Evolutionary conservation across 2,113 vertebrate species (phyloP), one percentile per base, ranked within the genome.

Genomic region (Kryptolebias marmoratus): DNA sequence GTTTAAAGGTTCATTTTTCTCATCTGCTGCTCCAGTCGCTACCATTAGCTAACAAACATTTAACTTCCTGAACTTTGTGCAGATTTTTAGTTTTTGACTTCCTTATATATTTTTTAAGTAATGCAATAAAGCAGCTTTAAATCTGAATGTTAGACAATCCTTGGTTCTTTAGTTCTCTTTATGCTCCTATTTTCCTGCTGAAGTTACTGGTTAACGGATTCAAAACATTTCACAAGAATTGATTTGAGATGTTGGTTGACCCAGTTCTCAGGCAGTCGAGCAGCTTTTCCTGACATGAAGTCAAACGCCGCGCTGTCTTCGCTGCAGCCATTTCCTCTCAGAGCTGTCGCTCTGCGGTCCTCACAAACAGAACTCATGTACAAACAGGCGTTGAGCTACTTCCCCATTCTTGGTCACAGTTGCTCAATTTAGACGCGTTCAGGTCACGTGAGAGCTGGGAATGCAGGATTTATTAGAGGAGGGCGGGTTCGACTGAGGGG

Each of bases 401-500:
- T 92, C 91, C 90, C 79, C 89, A 90, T 92, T 92, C 87, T 88
- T 89, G 74, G 48, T 74, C 83, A 84, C 87, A 87, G 88, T 92
- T 91, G 88, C 90, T 89, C 91, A 88, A 90, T 88, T 85, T 69
- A 85, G 86, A 64, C 7, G 53, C 44, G 69, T 57, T 85, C 83
- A 84, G 71, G 80, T 81, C 89, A 91, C 84, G 84, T 91, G 90
- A 92, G 89, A 80, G 74, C 82, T 80, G 84, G 89, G 88, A 89
- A 89, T 84, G 87, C 71, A 83, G 88, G 79, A 86, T 87, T 88
- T 69, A 83, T 87, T 87, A 73, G 76, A 50, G 32, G 64, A 79
- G 76, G 67, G 73, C 39, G 75, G 31, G 73, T 57, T 16, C 48
- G 49, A 22, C 31, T 2, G 1, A 48, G 82, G 86, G 86, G 83